A percentile compares a stretch with the other conserved stretches of the same genome.
Conservation (phyloP, 23 tunicate species). For the Ciona savignyi region DNA sequence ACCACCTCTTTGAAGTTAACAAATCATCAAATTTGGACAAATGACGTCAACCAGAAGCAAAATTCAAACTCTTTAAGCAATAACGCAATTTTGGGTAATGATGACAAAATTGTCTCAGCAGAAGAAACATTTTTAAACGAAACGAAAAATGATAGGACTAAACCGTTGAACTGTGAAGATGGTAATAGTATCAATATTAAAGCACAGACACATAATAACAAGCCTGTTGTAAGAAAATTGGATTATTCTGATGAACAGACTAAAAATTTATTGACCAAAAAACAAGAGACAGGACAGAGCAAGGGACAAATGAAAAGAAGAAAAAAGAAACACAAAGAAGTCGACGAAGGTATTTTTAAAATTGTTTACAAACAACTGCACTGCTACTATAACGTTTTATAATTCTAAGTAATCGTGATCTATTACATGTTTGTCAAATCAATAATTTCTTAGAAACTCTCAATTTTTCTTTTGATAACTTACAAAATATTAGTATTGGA, state of each 20-base stretch:
- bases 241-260: not conserved
- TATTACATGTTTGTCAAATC: no score
- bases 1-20: not conserved
- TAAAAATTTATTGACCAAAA: not conserved
- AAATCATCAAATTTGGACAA: not conserved
- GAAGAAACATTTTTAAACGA: not conserved
- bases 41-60: not conserved
- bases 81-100: not conserved
- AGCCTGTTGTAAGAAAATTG: conserved; percentile 1
- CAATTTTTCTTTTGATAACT: no score
- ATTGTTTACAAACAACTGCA: no score
- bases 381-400: no score
- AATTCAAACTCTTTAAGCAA: not conserved
- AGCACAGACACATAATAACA: not conserved
- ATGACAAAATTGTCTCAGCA: not conserved
- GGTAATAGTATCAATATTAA: not conserved
- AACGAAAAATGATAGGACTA: not conserved
- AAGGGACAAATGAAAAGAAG: not conserved
- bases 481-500: no score
- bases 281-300: not conserved
- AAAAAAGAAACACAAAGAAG: not conserved
- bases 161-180: not conserved
- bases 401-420: no score
- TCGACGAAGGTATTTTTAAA: not conserved
- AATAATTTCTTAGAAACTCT: no score